Percentiles rank a stretch among this genome's conserved stretches.
Conservation (phyloP, 37 sponge, comb jelly and placozoan genomes). For the Beroe forskalii region DNA sequence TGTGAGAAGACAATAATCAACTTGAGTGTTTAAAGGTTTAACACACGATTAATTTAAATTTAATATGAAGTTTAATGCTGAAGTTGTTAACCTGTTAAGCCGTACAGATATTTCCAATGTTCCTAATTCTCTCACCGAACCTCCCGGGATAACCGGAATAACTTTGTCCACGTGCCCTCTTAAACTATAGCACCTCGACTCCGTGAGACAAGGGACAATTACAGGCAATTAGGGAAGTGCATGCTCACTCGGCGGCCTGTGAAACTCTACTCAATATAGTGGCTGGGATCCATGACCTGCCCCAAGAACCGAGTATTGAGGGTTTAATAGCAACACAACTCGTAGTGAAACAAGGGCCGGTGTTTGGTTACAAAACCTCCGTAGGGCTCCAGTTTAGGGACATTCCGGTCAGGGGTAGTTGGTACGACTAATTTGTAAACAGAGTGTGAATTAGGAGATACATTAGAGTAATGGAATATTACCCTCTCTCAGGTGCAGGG, state of each 20-base stretch:
- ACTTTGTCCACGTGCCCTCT: background rate
- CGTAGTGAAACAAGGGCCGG: background rate
- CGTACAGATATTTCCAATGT: too few relatives aligned
- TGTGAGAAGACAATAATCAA: too few relatives aligned
- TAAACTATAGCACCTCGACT: background rate
- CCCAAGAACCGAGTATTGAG: background rate
- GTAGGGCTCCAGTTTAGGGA: background rate
- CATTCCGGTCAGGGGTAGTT: too few relatives aligned
- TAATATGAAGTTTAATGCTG: background rate
- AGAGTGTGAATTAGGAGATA: too few relatives aligned
- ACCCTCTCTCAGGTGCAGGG: conserved; percentile 65
- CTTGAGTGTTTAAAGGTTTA: too few relatives aligned
- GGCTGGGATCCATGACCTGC: too few relatives aligned
- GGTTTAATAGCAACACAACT: background rate
- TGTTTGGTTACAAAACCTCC: background rate
- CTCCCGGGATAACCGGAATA: too few relatives aligned
- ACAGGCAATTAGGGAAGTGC: background rate
- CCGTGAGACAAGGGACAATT: background rate
- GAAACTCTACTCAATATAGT: too few relatives aligned
- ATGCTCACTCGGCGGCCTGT: background rate
- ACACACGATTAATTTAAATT: background rate
- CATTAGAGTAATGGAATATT: too few relatives aligned
- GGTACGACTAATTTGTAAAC: too few relatives aligned
- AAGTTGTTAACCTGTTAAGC: background rate
- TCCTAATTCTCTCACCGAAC: too few relatives aligned